Base-by-base conservation (phyloP, 30 jellyfish, hydroid and myxozoan genomes). In the Chrysaora quinquecirrha region DNA sequence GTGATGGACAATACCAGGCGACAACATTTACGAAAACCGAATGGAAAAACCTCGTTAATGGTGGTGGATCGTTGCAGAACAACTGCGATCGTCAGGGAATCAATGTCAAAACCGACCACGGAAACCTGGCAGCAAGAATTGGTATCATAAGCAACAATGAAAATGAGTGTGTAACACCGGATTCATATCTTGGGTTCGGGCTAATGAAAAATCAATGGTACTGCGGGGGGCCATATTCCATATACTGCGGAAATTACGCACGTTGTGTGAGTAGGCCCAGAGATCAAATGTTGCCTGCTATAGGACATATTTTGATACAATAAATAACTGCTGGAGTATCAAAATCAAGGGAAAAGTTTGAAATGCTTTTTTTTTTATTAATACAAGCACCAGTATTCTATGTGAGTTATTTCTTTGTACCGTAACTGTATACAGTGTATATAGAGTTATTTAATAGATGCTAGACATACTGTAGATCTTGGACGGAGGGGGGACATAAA, bases 81-180 rank as follows among this genome's bases (percentile, higher is more conserved):
- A 58, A 58, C 18, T 76, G 87, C 65, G 38, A 76, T 58, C 76
- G 65, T 0, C 77, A 76, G 62, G 87, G 87, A 7, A 1, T 76
- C 1, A 65, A 65, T 14, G 21, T 65, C 22, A 32, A 28, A 6
- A 12, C 29, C 12, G 18, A 21, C 1, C 7, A 18, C 4, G 54
- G 25, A 24, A 7, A 0, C 24, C 0, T 38, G 14, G 14, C 16
- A 24, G 77, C 54, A 1, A 27, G 77, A 2, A 65, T 65, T 65
- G 77, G 77, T 7, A 65, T 65, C 49, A 27, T 65, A 14, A 21
- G 77, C 21, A 65, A 65, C 52, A 65, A 65, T 27, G 77, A 65
- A 65, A 20, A 65, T 2, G 61, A 29, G 0, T 65, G 77, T 32
- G 28, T 0, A 27, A 65, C 58, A 28, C 77, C 77, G 12, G 77